Evolutionary conservation across 2,113 vertebrate species (phyloP), one percentile per base, ranked within the genome.

Genomic region (Corydoras sp.): DNA sequence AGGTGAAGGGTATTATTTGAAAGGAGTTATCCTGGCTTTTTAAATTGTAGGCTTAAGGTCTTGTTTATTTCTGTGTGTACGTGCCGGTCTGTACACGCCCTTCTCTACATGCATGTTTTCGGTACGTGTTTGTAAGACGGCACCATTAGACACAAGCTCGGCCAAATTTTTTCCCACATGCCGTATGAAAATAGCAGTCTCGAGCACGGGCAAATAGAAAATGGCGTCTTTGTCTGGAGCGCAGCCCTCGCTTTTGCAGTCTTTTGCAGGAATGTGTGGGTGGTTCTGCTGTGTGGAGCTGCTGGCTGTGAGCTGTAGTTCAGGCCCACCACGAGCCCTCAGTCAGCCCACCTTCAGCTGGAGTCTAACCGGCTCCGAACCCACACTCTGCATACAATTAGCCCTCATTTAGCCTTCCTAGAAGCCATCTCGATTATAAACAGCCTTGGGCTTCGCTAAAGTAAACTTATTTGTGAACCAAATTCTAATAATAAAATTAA

Each of bases 221-320:
- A 74, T 68, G 65, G 65, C 72, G 58, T 62, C 65, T 74, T 74
- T 68, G 72, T 68, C 56, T 73, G 64, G 64, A n/a, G 64, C 35
- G 15, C 56, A 73, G 64, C 55, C 64, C 54, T 50, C 55, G 14
- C 55, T 72, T 55, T 58, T 68, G 65, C 58, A 43, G 72, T 62
- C 65, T 68, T 15, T 30, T 9, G 32, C 7, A 59, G 65, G 65
- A 62, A 24, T 31, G 72, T 56, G 65, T 74, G 65, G 65, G 72
- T 10, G 65, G 65, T 15, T 74, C 49, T 73, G 65, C 64, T 60
- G 30, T 54, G 56, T 60, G 48, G 48, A 66, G 30, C 71, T 66
- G 71, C 63, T 43, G 49, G 14, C n/a, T 60, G 56, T 58, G 71
- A 50, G 62, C 53, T 30, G 51, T 64, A 49, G 53, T 65, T 31